Percentiles rank a stretch among this genome's conserved stretches.
phyloP scores from a whole-genome alignment of 2,888 invertebrate genomes.

The Bellardia bayeri region DNA sequence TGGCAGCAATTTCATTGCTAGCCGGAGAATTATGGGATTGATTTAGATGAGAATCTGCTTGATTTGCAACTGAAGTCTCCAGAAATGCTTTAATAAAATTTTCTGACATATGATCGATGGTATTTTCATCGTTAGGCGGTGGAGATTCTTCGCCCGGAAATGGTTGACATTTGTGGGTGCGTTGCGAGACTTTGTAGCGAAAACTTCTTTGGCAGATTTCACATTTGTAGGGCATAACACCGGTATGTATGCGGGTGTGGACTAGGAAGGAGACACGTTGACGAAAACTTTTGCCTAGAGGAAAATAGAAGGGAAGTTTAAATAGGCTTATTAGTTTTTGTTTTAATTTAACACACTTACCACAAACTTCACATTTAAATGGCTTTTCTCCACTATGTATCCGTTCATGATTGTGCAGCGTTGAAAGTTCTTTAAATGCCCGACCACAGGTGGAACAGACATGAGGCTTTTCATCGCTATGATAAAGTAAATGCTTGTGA shows the following conservation, averaged over 20 bases:
- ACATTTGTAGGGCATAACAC: slow-evolving; percentile 94
- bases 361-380: slow-evolving; percentile 94
- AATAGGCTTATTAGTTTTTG: not conserved
- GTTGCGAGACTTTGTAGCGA: slow-evolving; percentile 93
- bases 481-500: slow-evolving; percentile 94
- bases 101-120: slow-evolving; percentile 78
- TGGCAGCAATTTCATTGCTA: slow-evolving; percentile 80
- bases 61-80: slow-evolving; percentile 73
- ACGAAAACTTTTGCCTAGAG: slow-evolving; percentile 92
- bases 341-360: slow-evolving; percentile 84
- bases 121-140: slow-evolving; percentile 15
- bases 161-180: slow-evolving; percentile 90
- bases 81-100: slow-evolving; percentile 80
- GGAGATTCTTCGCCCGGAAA: slow-evolving; percentile 32
- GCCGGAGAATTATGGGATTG: slow-evolving; percentile 84
- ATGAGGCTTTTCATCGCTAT: slow-evolving; percentile 93
- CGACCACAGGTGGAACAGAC: slow-evolving; percentile 91
- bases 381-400: slow-evolving; percentile 92
- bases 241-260: slow-evolving; percentile 92
- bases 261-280: slow-evolving; percentile 94
- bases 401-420: slow-evolving; percentile 93
- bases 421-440: slow-evolving; percentile 94
- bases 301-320: not conserved
- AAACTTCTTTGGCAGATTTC: slow-evolving; percentile 92
- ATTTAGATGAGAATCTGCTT: slow-evolving; percentile 32